Evolutionary conservation across 2,113 vertebrate genomes (phyloP).

Genomic region (Dissostichus mawsoni): DNA sequence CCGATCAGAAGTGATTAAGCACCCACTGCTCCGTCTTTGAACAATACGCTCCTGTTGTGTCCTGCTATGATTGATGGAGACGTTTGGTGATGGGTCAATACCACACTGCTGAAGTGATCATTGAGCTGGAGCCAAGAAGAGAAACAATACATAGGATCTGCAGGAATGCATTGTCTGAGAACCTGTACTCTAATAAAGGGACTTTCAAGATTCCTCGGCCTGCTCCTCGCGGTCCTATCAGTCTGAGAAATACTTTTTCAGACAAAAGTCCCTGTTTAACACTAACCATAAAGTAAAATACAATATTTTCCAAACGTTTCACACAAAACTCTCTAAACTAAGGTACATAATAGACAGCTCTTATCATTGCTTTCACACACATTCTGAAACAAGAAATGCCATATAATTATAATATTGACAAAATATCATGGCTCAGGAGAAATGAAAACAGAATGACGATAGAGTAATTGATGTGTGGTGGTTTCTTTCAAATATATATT

Average conservation of each 20-base stretch:
- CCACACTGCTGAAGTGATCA: conserved; percentile 53
- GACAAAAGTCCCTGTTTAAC: conserved; percentile 13
- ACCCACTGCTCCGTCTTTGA: conserved; percentile 30
- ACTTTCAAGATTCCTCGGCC: conserved; percentile 48
- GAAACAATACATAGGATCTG: conserved; percentile 40
- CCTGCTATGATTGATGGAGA: conserved; percentile 54
- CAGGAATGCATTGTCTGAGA: conserved; percentile 61
- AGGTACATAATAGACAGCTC: neutral
- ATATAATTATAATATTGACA: neutral
- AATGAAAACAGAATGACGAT: neutral
- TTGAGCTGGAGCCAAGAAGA: conserved; percentile 31
- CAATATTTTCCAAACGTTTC: neutral
- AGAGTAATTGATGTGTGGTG: neutral
- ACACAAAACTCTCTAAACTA: neutral
- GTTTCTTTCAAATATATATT: neutral
- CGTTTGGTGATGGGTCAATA: conserved; percentile 52
- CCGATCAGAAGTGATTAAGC: conserved; percentile 38
- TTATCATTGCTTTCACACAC: neutral
- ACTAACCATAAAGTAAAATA: neutral
- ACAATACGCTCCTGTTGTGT: conserved; percentile 45
- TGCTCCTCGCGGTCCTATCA: conserved; percentile 8
- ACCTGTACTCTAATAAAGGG: conserved; percentile 47
- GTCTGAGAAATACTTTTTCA: conserved; percentile 24
- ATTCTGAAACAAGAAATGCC: neutral
- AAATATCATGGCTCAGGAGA: neutral